Evolutionary conservation across 2,888 invertebrate species (phyloP), one percentile per base, ranked within the genome.

Genomic region (Lydus trimaculatus): DNA sequence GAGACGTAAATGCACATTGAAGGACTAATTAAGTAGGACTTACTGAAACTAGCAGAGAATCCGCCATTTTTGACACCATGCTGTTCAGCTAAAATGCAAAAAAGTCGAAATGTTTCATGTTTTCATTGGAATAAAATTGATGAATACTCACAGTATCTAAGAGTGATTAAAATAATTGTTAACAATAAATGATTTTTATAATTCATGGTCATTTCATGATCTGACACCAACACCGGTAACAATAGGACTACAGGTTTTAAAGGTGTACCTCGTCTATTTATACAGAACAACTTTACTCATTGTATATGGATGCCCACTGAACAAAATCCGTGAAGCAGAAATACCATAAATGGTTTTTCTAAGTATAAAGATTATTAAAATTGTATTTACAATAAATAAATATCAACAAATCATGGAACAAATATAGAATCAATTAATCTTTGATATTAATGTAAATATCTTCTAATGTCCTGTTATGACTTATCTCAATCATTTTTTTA

Each of bases 31-130:
- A 17, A 43, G 17, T 43, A 43, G 33, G 25, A 70, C 71, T 71
- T 64, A 71, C 71, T 71, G 61, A 65, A 71, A 48, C 62, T 71
- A 3, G 68, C 68, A 20, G 68, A 65, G 56, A 67, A 66, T n/a
- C 64, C 58, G 13, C 68, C 71, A 25, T 61, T 64, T 61, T 68
- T 68, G 31, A 64, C 66, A 13, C 61, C 71, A 58, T 68, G 61
- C 52, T 63, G 56, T 28, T 64, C 17, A 17, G 68, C 71, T 71
- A 63, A 33, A 71, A 71, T 59, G 25, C 63, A 59, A 39, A 15
- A 17, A 36, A 56, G 23, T 28, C 25, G 39, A 17, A n/a, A 17
- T 52, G 23, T 64, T 56, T n/a, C 28, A 58, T 25, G 23, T 39
- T 17, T 1, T 6, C 5, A 28, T 3, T 28, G 28, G 28, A 28